These are phyloP conservation scores for Mellilla xanthometata DNA, from an alignment of 2,888 invertebrate genomes.

Conservation along the genomic window DNA sequence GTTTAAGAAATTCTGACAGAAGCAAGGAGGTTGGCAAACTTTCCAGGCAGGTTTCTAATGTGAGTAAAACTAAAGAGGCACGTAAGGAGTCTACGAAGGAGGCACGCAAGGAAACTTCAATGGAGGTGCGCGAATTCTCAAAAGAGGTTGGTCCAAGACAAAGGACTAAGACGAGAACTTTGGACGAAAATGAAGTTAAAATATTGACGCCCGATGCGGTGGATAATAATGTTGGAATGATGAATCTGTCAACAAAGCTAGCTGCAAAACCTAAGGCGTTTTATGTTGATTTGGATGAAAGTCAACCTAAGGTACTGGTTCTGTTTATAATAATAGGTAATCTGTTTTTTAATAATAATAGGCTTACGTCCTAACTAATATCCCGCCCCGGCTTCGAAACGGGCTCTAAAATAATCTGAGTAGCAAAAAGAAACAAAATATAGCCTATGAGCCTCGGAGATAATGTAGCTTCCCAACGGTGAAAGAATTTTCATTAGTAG, in stretches of 20 bases:
- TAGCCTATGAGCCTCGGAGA: too few relatives aligned
- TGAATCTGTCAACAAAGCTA: conserved; percentile 52
- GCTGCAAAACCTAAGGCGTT: conserved; percentile 67
- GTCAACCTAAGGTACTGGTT: conserved; percentile 41
- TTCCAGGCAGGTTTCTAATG: conserved; percentile 11
- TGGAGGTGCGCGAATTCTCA: too few relatives aligned
- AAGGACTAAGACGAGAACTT: conserved; percentile 66
- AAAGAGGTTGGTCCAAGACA: conserved; percentile 43
- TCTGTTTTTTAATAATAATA: neutral
- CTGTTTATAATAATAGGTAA: neutral
- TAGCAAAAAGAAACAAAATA: too few relatives aligned
- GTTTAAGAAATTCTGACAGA: conserved; percentile 13
- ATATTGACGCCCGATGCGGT: conserved; percentile 53
- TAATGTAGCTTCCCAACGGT: too few relatives aligned
- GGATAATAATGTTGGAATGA: conserved; percentile 66
- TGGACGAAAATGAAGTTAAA: conserved; percentile 70
- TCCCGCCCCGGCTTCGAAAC: too few relatives aligned
- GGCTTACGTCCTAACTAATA: too few relatives aligned
- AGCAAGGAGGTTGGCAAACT: conserved; percentile 17
- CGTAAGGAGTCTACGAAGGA: conserved; percentile 24
- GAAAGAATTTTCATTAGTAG: too few relatives aligned
- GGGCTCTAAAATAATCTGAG: too few relatives aligned
- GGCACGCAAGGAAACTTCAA: conserved; percentile 26
- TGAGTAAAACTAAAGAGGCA: conserved; percentile 22
- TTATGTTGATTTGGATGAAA: conserved; percentile 59